A percentile compares a stretch with the other conserved stretches of the same genome.
Conservation (phyloP, 2,888 invertebrate species). For the Encarsia formosa region DNA sequence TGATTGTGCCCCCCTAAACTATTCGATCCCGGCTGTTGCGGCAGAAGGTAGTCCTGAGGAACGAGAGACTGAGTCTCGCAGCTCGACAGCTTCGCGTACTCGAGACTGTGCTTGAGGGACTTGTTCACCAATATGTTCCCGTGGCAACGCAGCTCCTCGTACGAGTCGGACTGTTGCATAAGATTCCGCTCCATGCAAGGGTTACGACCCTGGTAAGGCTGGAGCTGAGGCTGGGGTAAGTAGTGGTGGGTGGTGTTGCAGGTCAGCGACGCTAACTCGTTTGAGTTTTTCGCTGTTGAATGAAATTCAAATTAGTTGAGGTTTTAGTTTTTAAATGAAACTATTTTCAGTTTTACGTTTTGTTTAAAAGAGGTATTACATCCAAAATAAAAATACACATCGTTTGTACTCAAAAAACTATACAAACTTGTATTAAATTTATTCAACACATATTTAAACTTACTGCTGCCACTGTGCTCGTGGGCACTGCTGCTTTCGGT, state of each 20-base stretch:
- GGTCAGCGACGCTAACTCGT: slow-evolving; percentile 48
- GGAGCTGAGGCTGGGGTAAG: slow-evolving; percentile 51
- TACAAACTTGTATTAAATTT: too few species aligned
- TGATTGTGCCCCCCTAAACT: too few species aligned
- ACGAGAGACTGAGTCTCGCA: slow-evolving; percentile 54
- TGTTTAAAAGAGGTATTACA: too few species aligned
- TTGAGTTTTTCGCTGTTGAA: slow-evolving; percentile 54
- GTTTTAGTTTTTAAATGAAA: not conserved
- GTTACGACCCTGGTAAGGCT: slow-evolving; percentile 82
- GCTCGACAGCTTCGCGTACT: slow-evolving; percentile 31
- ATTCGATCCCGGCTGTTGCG: slow-evolving; percentile 29
- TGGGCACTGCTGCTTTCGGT: slow-evolving; percentile 51
- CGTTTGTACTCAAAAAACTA: too few species aligned
- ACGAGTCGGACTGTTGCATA: slow-evolving; percentile 57
- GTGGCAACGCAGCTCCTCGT: slow-evolving; percentile 56
- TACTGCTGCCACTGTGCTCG: slow-evolving; percentile 49
- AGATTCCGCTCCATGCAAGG: slow-evolving; percentile 75
- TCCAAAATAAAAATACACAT: too few species aligned
- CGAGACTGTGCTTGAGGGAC: slow-evolving; percentile 57
- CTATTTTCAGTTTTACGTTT: not conserved
- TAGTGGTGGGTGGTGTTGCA: not conserved
- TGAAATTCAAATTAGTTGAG: too few species aligned
- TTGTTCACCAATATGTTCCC: slow-evolving; percentile 59
- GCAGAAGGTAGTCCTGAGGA: slow-evolving; percentile 54
- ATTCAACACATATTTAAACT: too few species aligned